These are phyloP conservation scores for Andricus grossulariae DNA, from an alignment of 1,140 invertebrate species.

Conservation along the genomic window DNA sequence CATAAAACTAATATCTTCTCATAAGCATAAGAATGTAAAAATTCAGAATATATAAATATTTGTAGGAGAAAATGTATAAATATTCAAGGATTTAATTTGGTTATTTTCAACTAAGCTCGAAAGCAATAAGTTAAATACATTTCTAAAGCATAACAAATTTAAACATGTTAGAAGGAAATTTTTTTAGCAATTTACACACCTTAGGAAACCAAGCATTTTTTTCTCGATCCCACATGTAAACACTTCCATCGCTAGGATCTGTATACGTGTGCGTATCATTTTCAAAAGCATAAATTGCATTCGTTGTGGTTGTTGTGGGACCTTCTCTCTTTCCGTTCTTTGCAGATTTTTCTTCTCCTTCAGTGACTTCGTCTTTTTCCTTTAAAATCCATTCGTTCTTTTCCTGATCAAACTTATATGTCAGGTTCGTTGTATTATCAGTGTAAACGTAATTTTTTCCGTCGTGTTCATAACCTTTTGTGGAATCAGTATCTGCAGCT, in stretches of 20 bases:
- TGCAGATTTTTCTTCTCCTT: slow-evolving; percentile 51
- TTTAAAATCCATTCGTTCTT: slow-evolving; percentile 81
- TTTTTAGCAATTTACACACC: slow-evolving; percentile 67
- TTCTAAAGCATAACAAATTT: not conserved
- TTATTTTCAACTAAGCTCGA: too few species aligned
- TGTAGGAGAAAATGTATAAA: slow-evolving; percentile 18
- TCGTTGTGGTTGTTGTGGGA: slow-evolving; percentile 66
- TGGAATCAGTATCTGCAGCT: slow-evolving; percentile 40
- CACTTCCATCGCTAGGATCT: slow-evolving; percentile 89
- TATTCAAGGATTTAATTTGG: not conserved
- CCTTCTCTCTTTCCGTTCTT: slow-evolving; percentile 67
- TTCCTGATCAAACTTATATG: slow-evolving; percentile 70
- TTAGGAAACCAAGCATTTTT: slow-evolving; percentile 98
- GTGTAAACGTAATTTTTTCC: slow-evolving; percentile 75
- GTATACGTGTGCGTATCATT: slow-evolving; percentile 88
- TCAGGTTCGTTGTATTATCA: slow-evolving; percentile 72
- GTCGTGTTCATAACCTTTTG: slow-evolving; percentile 75
- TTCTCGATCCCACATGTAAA: slow-evolving; percentile 92
- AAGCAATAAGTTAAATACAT: too few species aligned
- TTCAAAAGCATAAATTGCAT: slow-evolving; percentile 82
- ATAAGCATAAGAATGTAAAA: too few species aligned
- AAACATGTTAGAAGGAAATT: slow-evolving; percentile 23
- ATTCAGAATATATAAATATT: not conserved
- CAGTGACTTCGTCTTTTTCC: slow-evolving; percentile 49
- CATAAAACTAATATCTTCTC: too few species aligned